A percentile compares a stretch with the other conserved stretches of the same genome.
These are phyloP conservation scores for Acrobasis consociella DNA, from an alignment of 2,888 invertebrate genomes.

Conservation along the genomic window DNA sequence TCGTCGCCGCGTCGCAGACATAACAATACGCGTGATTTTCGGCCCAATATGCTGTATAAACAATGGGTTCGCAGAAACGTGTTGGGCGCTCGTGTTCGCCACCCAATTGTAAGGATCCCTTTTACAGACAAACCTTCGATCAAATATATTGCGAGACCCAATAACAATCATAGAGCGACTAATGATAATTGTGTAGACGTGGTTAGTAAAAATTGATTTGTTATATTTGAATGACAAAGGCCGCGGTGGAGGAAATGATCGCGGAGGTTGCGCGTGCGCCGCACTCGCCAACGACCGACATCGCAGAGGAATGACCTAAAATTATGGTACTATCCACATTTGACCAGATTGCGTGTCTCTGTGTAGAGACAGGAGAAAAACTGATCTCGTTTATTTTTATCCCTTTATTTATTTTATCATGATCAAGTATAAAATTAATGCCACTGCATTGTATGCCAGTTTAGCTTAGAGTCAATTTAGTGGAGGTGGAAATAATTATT, in stretches of 20 bases:
- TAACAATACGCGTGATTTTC: slow-evolving; percentile 55
- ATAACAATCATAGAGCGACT: slow-evolving; percentile 36
- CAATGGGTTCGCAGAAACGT: slow-evolving; percentile 56
- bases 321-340: slow-evolving; percentile 41
- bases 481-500: too few relatives aligned
- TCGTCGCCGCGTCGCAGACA: slow-evolving; percentile 51
- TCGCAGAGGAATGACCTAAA: slow-evolving; percentile 71
- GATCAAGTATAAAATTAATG: too few relatives aligned
- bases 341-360: slow-evolving; percentile 15
- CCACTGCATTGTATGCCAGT: too few relatives aligned
- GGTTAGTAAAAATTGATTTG: slow-evolving; percentile 46
- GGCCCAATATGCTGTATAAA: slow-evolving; percentile 49
- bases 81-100: slow-evolving; percentile 44
- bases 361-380: not conserved
- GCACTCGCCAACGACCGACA: slow-evolving; percentile 53
- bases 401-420: not conserved
- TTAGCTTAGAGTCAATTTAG: too few relatives aligned
- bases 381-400: not conserved
- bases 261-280: slow-evolving; percentile 40
- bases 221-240: slow-evolving; percentile 45
- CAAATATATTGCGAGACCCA: slow-evolving; percentile 47
- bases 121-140: slow-evolving; percentile 55
- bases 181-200: slow-evolving; percentile 46
- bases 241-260: slow-evolving; percentile 51
- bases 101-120: slow-evolving; percentile 45